Conservation (phyloP, 2,113 vertebrate species). For the Eurystomus gularis region DNA sequence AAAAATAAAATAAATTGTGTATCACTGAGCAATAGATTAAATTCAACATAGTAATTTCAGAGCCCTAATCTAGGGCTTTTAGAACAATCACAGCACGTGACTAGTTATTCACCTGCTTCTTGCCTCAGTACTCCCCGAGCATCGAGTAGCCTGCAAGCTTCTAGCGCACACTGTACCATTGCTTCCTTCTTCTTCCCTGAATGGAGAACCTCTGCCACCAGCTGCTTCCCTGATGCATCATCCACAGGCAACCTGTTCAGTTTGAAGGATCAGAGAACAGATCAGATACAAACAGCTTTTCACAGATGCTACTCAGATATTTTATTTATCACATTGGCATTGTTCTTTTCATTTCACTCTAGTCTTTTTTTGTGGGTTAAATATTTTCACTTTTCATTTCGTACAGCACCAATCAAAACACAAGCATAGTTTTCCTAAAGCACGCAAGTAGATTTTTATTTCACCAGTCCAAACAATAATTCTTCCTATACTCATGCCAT, state of each 20-base stretch:
- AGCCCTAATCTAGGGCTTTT: neutral
- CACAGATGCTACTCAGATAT: neutral
- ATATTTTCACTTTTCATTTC: neutral
- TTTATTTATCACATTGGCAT: neutral
- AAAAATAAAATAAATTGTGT: neutral
- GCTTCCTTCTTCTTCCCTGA: slow-evolving; percentile 95
- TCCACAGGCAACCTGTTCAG: slow-evolving; percentile 88
- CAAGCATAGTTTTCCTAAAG: neutral
- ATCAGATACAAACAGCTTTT: neutral
- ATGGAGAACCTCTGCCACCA: slow-evolving; percentile 91
- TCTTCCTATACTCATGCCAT: neutral
- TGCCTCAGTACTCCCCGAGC: slow-evolving; percentile 93
- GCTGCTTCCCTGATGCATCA: slow-evolving; percentile 89
- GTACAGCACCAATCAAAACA: neutral
- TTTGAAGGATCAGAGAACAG: slow-evolving; percentile 24
- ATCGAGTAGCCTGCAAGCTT: slow-evolving; percentile 94
- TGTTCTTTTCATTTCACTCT: neutral
- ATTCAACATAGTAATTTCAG: neutral
- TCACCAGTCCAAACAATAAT: neutral
- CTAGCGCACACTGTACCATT: slow-evolving; percentile 88
- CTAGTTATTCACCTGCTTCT: slow-evolving; percentile 84
- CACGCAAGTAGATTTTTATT: neutral
- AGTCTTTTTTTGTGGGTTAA: neutral
- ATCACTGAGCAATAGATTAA: neutral
- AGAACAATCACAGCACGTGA: neutral